A percentile compares a stretch with the other conserved stretches of the same genome.
phyloP scores from a whole-genome alignment of 2,888 invertebrate genomes.

The Latheticus oryzae region DNA sequence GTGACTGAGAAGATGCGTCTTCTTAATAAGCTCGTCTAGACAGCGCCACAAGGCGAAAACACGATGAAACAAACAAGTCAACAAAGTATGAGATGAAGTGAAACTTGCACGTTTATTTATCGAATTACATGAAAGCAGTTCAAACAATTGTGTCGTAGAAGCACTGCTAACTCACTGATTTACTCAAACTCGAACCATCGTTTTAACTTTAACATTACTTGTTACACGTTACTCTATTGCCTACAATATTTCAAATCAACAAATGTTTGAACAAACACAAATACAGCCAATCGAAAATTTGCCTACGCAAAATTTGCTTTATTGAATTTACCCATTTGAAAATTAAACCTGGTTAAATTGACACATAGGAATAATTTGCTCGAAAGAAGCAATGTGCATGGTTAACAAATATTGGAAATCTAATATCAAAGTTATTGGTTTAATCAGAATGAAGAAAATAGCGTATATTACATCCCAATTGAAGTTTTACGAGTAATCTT shows the following conservation, averaged over 20 bases:
- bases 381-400: background rate
- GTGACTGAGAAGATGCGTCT: constrained; percentile 41
- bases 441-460: no score
- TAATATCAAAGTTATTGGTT: background rate
- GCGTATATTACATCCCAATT: no score
- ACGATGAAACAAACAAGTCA: constrained; percentile 40
- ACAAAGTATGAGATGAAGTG: constrained; percentile 34
- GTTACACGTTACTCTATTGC: constrained; percentile 18
- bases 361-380: background rate
- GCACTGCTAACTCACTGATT: constrained; percentile 19
- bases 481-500: no score
- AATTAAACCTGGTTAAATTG: constrained; percentile 1
- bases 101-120: constrained; percentile 40
- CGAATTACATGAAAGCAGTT: constrained; percentile 38
- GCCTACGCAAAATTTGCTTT: constrained; percentile 18
- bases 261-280: constrained; percentile 18
- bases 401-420: background rate
- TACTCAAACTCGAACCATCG: constrained; percentile 13
- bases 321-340: constrained; percentile 5
- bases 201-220: constrained; percentile 25
- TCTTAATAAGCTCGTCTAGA: constrained; percentile 43
- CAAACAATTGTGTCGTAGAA: constrained; percentile 30
- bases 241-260: constrained; percentile 12
- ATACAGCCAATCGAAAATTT: constrained; percentile 14
- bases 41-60: constrained; percentile 40